phyloP scores from a whole-genome alignment of 30 jellyfish, hydroid and myxozoan genomes.

The Phacellophora camtschatica region DNA sequence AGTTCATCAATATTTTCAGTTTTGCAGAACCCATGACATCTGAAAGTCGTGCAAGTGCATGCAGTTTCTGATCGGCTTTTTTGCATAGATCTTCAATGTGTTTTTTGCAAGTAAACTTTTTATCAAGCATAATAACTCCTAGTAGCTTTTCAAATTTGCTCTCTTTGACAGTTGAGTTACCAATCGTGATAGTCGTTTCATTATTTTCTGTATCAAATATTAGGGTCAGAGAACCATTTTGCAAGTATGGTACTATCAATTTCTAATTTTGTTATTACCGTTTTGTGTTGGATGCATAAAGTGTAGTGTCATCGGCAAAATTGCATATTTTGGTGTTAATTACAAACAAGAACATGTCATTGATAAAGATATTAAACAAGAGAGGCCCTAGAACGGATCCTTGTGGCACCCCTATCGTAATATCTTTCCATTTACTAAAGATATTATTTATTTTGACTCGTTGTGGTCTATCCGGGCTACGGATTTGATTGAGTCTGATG shows the following conservation, averaged over 20 bases:
- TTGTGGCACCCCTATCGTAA: slow-evolving; percentile 25
- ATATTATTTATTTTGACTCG: slow-evolving; percentile 2
- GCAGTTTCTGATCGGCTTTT: slow-evolving; percentile 15
- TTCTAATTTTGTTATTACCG: neutral
- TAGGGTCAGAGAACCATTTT: slow-evolving; percentile 24
- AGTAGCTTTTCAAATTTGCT: slow-evolving; percentile 28
- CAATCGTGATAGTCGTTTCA: slow-evolving; percentile 15
- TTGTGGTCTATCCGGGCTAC: too few species aligned
- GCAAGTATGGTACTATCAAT: slow-evolving; percentile 1
- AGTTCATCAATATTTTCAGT: too few species aligned
- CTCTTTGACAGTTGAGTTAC: slow-evolving; percentile 1
- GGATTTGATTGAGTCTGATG: too few species aligned
- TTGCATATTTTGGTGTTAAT: slow-evolving; percentile 11
- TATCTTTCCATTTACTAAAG: neutral
- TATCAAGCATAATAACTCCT: slow-evolving; percentile 13
- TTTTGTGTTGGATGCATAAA: slow-evolving; percentile 34
- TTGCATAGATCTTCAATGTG: slow-evolving; percentile 13
- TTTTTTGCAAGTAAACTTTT: slow-evolving; percentile 17
- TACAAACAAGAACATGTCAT: slow-evolving; percentile 12
- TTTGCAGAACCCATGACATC: neutral
- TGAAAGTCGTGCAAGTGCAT: slow-evolving; percentile 18
- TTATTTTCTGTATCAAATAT: neutral
- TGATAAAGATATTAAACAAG: too few species aligned
- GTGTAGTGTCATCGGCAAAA: slow-evolving; percentile 43
- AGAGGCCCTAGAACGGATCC: too few species aligned